Percentiles rank a stretch among this genome's conserved stretches.
Evolutionary conservation across 2,113 vertebrate species (phyloP).

Genomic region (Mixornis gularis): DNA sequence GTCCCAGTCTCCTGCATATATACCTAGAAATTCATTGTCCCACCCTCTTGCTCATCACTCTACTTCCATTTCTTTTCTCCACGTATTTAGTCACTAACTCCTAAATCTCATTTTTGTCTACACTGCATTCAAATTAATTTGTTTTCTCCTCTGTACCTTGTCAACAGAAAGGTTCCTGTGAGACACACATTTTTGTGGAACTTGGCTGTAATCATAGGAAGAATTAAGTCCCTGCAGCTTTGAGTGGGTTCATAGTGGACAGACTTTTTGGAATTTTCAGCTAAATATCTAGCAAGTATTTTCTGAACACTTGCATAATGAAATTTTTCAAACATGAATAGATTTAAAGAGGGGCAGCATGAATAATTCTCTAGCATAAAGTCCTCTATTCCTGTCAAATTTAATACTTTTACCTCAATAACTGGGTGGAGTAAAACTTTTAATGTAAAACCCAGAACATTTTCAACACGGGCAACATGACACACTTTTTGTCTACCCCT

Average conservation of each 20-base stretch:
- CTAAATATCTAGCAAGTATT: background rate
- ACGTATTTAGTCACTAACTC: background rate
- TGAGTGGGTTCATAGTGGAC: background rate
- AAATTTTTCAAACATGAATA: background rate
- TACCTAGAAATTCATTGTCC: background rate
- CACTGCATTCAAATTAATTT: background rate
- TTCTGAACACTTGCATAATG: background rate
- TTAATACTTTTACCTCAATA: background rate
- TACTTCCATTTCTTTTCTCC: background rate
- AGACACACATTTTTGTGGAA: background rate
- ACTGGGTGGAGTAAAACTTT: background rate
- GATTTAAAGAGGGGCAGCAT: background rate
- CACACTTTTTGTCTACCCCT: background rate
- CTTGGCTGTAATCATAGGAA: background rate
- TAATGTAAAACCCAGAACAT: background rate
- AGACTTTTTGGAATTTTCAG: background rate
- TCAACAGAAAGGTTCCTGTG: background rate
- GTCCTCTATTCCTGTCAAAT: background rate
- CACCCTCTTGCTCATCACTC: background rate
- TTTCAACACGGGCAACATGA: background rate
- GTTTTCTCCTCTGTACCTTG: background rate
- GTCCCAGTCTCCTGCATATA: background rate
- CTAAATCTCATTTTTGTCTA: background rate
- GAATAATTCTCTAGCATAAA: background rate
- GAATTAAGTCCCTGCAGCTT: background rate